Evolutionary conservation across 2,113 vertebrate species (phyloP).

Genomic region (Rhinopomastus cyanomelas): DNA sequence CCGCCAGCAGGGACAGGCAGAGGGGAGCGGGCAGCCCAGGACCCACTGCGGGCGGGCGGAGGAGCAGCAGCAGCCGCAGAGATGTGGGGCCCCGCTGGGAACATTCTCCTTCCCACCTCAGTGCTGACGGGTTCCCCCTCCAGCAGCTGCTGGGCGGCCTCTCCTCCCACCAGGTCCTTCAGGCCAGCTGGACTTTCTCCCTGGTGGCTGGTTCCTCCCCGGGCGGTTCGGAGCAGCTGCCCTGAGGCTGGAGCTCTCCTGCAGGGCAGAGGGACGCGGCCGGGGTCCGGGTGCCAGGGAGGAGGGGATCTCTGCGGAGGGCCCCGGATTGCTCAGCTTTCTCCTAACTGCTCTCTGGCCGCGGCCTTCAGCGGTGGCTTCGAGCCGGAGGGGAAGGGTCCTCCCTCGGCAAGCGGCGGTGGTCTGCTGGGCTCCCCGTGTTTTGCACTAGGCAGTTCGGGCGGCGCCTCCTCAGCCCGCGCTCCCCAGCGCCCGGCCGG

Average conservation of each 20-base stretch:
- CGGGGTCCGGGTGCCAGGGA: fast-evolving
- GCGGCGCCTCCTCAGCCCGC: neutral
- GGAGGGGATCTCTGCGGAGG: neutral
- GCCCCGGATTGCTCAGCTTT: neutral
- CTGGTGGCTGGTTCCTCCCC: neutral
- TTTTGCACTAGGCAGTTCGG: constrained; percentile 30
- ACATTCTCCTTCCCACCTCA: constrained; percentile 41
- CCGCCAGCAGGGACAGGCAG: neutral
- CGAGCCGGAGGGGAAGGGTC: neutral
- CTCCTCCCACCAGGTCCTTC: no score
- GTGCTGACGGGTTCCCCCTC: no score
- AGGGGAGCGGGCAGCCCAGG: neutral
- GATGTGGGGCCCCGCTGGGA: constrained; percentile 55
- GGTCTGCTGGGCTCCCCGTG: no score
- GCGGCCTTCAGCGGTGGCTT: neutral
- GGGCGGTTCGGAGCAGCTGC: neutral
- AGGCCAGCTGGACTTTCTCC: neutral
- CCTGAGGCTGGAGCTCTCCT: neutral
- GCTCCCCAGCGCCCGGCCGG: no score
- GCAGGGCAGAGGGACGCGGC: neutral
- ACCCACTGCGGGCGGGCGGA: no score
- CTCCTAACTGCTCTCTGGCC: neutral
- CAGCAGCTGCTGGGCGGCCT: no score
- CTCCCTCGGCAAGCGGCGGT: no score
- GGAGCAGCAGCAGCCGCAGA: no score